These are phyloP conservation scores for Ia io DNA, from an alignment of 2,113 vertebrate species.

Conservation along the genomic window DNA sequence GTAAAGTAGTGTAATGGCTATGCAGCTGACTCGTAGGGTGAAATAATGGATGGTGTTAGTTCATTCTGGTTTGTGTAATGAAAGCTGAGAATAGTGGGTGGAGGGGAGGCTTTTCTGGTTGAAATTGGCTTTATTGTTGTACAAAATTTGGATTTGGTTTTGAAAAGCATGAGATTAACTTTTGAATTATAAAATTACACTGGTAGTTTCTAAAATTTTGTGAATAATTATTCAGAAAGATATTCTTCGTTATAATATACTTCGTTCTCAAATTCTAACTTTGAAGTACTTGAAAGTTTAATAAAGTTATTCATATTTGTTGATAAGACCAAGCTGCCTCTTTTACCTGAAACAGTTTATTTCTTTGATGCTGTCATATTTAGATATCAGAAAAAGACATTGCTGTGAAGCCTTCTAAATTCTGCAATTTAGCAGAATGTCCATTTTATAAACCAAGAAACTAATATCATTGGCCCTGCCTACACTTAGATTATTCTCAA, in stretches of 20 bases:
- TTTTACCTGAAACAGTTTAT: not conserved
- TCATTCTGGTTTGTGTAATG: not conserved
- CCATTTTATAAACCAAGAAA: not conserved
- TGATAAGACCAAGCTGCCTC: not conserved
- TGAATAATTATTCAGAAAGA: not conserved
- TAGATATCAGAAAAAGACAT: not conserved
- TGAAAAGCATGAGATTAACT: not conserved
- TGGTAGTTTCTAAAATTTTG: not conserved
- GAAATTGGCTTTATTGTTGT: not conserved
- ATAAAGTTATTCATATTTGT: not conserved
- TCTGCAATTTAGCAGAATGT: not conserved
- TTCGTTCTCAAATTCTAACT: not conserved
- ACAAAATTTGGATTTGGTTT: conserved; percentile 5
- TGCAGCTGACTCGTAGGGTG: not conserved
- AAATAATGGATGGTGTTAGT: not conserved
- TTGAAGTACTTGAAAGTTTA: not conserved
- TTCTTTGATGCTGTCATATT: not conserved
- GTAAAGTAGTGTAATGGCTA: not conserved
- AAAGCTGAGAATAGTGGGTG: not conserved
- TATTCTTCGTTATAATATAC: not conserved
- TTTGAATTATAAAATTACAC: not conserved
- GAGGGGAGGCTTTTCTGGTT: not conserved
- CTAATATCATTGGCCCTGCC: not conserved
- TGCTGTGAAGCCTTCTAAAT: not conserved
- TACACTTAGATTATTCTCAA: not conserved